Conservation (phyloP, 2,888 invertebrate genomes). For the Schizaphis graminum region DNA sequence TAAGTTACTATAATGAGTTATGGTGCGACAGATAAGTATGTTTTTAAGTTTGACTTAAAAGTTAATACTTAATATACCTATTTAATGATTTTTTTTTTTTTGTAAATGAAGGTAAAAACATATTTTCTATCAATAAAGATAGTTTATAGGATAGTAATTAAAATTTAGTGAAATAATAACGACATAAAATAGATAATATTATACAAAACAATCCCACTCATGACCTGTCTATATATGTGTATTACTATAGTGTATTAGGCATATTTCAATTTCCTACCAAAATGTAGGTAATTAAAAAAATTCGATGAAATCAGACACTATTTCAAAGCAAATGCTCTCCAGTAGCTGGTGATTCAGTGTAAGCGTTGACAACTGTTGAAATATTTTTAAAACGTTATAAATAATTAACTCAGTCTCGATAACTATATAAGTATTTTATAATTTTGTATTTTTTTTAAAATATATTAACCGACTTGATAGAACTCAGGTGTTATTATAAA, state of each 20-base stretch:
- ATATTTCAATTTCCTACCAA: background rate
- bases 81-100: background rate
- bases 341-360: background rate
- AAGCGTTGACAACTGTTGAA: background rate
- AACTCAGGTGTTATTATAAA: background rate
- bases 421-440: background rate
- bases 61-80: background rate
- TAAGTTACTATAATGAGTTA: background rate
- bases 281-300: background rate
- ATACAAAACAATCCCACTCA: background rate
- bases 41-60: background rate
- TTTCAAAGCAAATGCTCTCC: background rate
- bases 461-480: background rate
- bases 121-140: background rate
- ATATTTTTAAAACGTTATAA: background rate
- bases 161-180: background rate
- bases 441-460: too few relatives aligned
- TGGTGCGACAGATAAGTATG: background rate
- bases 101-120: background rate
- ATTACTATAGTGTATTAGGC: too few relatives aligned
- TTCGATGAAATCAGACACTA: background rate
- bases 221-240: background rate
- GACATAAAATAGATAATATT: background rate
- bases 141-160: background rate
- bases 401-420: background rate